Base-by-base conservation (phyloP, 1,140 invertebrate species). In the Chlorops oryzae region DNA sequence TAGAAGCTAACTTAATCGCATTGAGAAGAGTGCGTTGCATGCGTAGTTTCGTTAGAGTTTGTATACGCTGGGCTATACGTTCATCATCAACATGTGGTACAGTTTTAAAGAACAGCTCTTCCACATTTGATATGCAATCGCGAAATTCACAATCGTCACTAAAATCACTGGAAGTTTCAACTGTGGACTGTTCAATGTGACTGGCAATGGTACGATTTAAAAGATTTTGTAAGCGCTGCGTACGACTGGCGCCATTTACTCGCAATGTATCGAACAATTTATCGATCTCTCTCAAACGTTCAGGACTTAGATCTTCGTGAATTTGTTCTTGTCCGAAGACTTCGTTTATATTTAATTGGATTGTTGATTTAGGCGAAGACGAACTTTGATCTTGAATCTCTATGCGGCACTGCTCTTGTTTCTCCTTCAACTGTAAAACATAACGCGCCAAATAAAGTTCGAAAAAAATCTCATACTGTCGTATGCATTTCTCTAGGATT, bases 391-490 rank as follows among this genome's bases (percentile, higher is more conserved):
- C 40, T 20, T 66, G 61, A 18, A 69, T 59, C 28, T 59, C 64
- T 5, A 71, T 52, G 0, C 52, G 39, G 25, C 69, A 64, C 40
- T 64, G 64, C 18, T 52, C 53, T 4, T 42, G 20, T 39, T 48
- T 20, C 4, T 34, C 50, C 41, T 55, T 46, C 10, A 65, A 61
- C 21, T 64, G 51, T 5, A 72, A 50, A 12, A 72, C 27, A 21
- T 71, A 57, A 3, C 62, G 50, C 5, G 66, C 46, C n/a, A 72
- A 18, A 34, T 68, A 72, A 2, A 72, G 52, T 44, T 72, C 65
- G 13, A 65, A 72, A 41, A 88, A 86, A 13, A 77, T 71, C 63
- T 88, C 80, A 56, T 86, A 88, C 50, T 80, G 77, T 45, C 81
- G 74, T 12, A 84, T 74, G 63, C 85, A 87, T 54, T 81, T 80